These are phyloP conservation scores for Dermochelys coriacea DNA, from an alignment of 2,797 vertebrate genomes.

Conservation along the genomic window DNA sequence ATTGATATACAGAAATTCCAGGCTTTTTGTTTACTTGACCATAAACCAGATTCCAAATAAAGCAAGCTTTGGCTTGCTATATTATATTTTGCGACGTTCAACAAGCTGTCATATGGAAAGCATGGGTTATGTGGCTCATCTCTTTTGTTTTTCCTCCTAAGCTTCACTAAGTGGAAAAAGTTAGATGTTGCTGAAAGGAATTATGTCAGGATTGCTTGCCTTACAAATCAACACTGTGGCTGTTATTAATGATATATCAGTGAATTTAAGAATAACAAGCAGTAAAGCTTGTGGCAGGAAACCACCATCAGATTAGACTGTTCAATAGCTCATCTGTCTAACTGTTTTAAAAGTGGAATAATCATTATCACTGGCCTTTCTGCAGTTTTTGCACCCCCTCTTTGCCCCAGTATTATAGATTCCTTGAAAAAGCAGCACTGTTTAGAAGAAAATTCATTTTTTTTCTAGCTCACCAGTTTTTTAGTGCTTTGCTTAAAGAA, in stretches of 20 bases:
- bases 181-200: not conserved
- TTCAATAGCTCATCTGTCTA: not conserved
- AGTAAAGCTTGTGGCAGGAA: not conserved
- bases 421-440: not conserved
- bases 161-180: not conserved
- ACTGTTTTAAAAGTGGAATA: not conserved
- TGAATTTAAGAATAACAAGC: not conserved
- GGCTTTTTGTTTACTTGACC: constrained; percentile 73
- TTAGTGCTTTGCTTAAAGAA: not conserved
- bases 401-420: not conserved
- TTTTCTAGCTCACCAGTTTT: not conserved
- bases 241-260: not conserved
- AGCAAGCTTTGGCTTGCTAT: constrained; percentile 34
- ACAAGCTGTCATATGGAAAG: constrained; percentile 17
- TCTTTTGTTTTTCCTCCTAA: constrained; percentile 35
- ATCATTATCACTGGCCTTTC: not conserved
- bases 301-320: not conserved
- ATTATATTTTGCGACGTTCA: constrained; percentile 2
- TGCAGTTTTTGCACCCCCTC: not conserved
- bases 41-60: constrained; percentile 73
- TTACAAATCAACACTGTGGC: not conserved
- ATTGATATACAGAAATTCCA: constrained; percentile 68
- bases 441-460: not conserved
- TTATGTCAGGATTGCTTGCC: not conserved
- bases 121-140: not conserved